phyloP scores from a whole-genome alignment of 2,888 invertebrate genomes.

The Autographa gamma region DNA sequence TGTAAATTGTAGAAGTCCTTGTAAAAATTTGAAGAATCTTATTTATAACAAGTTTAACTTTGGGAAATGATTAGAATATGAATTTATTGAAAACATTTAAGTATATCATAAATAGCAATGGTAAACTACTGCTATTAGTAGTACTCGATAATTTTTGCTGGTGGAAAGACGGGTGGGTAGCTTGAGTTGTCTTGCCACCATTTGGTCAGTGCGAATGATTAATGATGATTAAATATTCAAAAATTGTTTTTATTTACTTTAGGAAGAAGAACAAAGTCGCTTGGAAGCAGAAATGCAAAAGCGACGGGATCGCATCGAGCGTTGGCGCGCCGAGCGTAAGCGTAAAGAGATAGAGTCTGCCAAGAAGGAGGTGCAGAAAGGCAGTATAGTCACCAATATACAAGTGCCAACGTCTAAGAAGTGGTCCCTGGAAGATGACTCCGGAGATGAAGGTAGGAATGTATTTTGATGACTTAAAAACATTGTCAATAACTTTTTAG shows the following conservation, averaged over 20 bases:
- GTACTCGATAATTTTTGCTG: too few species aligned
- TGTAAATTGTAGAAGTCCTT: too few species aligned
- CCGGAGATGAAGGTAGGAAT: constrained; percentile 94
- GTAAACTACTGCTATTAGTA: too few species aligned
- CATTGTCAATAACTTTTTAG: neutral
- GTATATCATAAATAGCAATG: too few species aligned
- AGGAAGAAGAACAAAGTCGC: constrained; percentile 96
- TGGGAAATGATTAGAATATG: too few species aligned
- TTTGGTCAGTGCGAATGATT: too few species aligned
- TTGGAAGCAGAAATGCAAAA: constrained; percentile 98
- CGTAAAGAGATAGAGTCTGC: constrained; percentile 94
- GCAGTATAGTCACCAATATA: constrained; percentile 89
- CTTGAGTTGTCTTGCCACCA: too few species aligned
- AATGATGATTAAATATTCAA: too few species aligned
- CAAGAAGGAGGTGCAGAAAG: constrained; percentile 93
- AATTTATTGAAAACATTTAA: too few species aligned
- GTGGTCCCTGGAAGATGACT: constrained; percentile 99
- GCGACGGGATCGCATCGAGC: constrained; percentile 97
- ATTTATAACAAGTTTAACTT: too few species aligned
- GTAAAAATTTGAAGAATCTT: too few species aligned
- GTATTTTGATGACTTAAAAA: neutral
- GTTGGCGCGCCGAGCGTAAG: constrained; percentile 98
- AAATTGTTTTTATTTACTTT: neutral
- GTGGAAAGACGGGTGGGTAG: too few species aligned
- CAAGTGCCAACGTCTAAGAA: constrained; percentile 92